Conservation (phyloP, 2,888 invertebrate genomes). For the Ectemnius cavifrons region DNA sequence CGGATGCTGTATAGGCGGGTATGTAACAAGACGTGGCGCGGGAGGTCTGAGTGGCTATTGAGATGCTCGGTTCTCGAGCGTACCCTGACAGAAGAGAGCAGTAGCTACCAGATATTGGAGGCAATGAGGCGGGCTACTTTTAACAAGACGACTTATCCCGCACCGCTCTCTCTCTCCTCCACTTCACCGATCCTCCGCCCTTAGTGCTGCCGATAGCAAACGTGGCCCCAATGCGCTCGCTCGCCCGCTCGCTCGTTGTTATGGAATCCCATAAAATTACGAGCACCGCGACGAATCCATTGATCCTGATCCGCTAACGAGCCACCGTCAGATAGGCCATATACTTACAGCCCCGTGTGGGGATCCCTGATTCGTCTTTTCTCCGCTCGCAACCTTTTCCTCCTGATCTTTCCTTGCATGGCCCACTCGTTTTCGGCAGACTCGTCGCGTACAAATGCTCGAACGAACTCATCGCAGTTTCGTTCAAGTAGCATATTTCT, state of each 20-base stretch:
- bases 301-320: slow-evolving; percentile 72
- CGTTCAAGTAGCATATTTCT: too few relatives aligned
- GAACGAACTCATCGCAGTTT: neutral
- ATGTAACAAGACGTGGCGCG: slow-evolving; percentile 62
- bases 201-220: too few relatives aligned
- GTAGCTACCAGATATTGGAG: slow-evolving; percentile 74
- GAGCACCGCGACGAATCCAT: slow-evolving; percentile 66
- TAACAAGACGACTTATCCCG: slow-evolving; percentile 73
- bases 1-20: slow-evolving; percentile 35
- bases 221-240: slow-evolving; percentile 50
- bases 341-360: slow-evolving; percentile 29
- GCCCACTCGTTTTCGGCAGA: slow-evolving; percentile 27
- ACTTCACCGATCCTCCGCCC: slow-evolving; percentile 49
- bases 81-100: slow-evolving; percentile 63
- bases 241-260: slow-evolving; percentile 61
- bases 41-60: slow-evolving; percentile 72
- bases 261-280: slow-evolving; percentile 67
- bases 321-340: slow-evolving; percentile 39
- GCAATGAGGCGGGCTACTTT: slow-evolving; percentile 78
- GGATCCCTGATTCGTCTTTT: slow-evolving; percentile 59
- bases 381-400: slow-evolving; percentile 45
- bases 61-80: slow-evolving; percentile 69
- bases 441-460: slow-evolving; percentile 11
- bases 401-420: neutral
- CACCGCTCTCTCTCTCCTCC: slow-evolving; percentile 25